Evolutionary conservation across 2,113 vertebrate genomes (phyloP).

Genomic region (Malurus alboscapulatus): DNA sequence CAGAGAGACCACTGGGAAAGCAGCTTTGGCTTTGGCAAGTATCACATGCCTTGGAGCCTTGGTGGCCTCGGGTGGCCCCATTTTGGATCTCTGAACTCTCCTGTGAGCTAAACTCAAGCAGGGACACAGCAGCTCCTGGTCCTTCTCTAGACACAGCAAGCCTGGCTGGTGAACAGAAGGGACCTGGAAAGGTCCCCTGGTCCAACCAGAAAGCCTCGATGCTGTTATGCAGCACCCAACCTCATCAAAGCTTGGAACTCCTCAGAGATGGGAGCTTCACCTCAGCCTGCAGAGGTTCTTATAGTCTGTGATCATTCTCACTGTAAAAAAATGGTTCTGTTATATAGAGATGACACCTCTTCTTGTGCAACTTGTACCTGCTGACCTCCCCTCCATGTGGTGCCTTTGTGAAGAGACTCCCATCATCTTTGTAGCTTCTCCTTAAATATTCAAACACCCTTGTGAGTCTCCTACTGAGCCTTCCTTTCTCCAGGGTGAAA

Average conservation of each 20-base stretch:
- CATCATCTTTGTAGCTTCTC: neutral
- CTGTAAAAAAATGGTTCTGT: neutral
- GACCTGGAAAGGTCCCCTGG: neutral
- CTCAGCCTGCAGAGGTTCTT: neutral
- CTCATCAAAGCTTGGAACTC: neutral
- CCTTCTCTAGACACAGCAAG: neutral
- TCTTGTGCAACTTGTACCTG: neutral
- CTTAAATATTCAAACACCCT: neutral
- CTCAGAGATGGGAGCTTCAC: neutral
- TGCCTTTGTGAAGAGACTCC: neutral
- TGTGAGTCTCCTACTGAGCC: neutral
- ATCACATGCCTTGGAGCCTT: accelerated
- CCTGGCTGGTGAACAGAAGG: neutral
- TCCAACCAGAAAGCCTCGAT: neutral
- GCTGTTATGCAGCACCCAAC: accelerated
- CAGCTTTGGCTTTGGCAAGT: neutral
- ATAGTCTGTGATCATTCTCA: neutral
- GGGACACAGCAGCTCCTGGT: neutral
- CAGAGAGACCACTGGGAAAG: neutral
- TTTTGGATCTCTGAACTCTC: neutral
- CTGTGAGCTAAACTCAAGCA: neutral
- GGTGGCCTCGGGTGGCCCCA: accelerated
- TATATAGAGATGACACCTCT: neutral
- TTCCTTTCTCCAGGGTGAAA: neutral
- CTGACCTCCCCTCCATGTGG: neutral